Conservation (phyloP, 1,140 invertebrate genomes). For the Euglossa dilemma region DNA sequence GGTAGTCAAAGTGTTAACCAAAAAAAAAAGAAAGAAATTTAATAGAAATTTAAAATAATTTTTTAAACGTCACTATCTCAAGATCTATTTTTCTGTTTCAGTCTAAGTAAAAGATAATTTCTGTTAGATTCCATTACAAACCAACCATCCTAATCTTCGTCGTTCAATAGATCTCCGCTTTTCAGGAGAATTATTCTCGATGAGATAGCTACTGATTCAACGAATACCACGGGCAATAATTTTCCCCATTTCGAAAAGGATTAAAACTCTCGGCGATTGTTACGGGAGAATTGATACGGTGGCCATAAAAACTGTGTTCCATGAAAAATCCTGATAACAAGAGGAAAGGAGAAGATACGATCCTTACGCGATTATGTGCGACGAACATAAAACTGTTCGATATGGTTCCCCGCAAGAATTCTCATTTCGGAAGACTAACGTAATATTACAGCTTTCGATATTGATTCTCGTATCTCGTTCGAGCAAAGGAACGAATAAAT, state of each 20-base stretch:
- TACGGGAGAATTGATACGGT: background rate
- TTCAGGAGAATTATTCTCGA: too few species aligned
- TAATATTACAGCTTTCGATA: constrained; percentile 32
- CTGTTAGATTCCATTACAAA: too few species aligned
- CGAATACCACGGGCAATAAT: background rate
- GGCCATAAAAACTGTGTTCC: too few species aligned
- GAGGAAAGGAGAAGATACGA: background rate
- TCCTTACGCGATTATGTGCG: background rate
- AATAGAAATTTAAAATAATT: too few species aligned
- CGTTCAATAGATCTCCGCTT: background rate
- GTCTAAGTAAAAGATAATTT: too few species aligned
- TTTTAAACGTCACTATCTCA: too few species aligned
- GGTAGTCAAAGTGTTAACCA: too few species aligned
- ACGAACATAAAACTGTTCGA: background rate
- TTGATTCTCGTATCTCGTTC: constrained; percentile 21
- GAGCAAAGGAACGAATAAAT: constrained; percentile 23
- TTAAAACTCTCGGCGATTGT: background rate
- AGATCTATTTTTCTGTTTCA: too few species aligned
- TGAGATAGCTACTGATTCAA: too few species aligned
- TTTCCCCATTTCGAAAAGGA: background rate
- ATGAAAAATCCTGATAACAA: background rate
- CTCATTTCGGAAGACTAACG: background rate
- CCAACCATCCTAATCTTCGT: too few species aligned
- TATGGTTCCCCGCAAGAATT: constrained; percentile 10
- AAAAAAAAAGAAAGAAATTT: too few species aligned